Base-by-base conservation (phyloP, 2,113 vertebrate genomes). In the Upupa epops region DNA sequence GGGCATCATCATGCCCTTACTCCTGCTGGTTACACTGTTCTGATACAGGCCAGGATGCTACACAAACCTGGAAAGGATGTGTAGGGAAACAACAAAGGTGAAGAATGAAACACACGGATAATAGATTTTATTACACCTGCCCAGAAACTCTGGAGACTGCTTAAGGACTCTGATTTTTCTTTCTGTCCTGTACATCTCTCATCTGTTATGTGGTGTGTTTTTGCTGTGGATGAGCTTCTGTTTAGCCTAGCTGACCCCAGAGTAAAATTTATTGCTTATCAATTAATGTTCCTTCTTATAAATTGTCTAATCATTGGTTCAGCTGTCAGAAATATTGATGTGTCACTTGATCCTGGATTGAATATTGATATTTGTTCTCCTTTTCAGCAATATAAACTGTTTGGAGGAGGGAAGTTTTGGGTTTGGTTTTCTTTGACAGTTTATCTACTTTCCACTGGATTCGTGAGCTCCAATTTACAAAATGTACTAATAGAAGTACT, bases 201-300 rank as follows among this genome's bases (percentile, higher is more conserved):
- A 54, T 46, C 51, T 88, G 3, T 58, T 56, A 32, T 69, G 37
- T 69, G 12, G 34, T 31, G 26, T 76, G 46, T 76, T 66, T 90
- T 72, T 83, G 24, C 48, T 89, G 69, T 69, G 77, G 28, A 79
- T 89, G 40, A 93, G 21, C 22, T 93, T 78, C 73, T 74, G 36
- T 85, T 89, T 89, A 88, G 46, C 37, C 86, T 88, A 84, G 55
- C 64, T 95, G 60, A 87, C 11, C 81, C n/a, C 34, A 72, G 42
- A 58, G 70, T 22, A 88, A 86, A 83, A 87, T 90, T 46, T 76
- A 37, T 25, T 76, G 29, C 25, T 84, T 88, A 74, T 24, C 36
- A 79, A 32, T 88, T 86, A n/a, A 68, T 64, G 49, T 83, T 92
- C 37, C 61, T 86, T 87, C 83, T 95, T 61, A 74, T 74, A 92